Evolutionary conservation across 1,140 invertebrate genomes (phyloP).

Genomic region (Pissodes strobi): DNA sequence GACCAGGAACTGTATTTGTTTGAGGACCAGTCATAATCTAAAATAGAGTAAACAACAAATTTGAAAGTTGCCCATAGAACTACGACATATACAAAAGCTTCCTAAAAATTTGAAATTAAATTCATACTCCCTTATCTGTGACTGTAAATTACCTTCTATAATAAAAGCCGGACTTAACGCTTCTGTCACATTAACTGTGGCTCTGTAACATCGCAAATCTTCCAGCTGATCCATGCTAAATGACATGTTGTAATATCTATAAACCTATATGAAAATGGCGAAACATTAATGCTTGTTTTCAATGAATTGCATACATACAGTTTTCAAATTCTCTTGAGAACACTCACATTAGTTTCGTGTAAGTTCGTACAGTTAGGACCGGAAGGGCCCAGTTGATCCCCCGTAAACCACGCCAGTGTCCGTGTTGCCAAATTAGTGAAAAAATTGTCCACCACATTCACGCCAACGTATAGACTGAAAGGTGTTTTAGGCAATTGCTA

Average conservation of each 20-base stretch:
- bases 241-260: slow-evolving; percentile 60
- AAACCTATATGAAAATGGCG: slow-evolving; percentile 52
- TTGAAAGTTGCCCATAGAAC: no score
- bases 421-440: slow-evolving; percentile 61
- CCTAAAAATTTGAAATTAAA: no score
- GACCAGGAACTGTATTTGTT: slow-evolving; percentile 87
- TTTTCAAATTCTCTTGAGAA: no score
- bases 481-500: slow-evolving; percentile 50
- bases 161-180: slow-evolving; percentile 82
- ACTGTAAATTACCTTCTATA: slow-evolving; percentile 66
- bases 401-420: slow-evolving; percentile 63
- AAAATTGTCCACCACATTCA: slow-evolving; percentile 45
- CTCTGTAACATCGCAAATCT: slow-evolving; percentile 70
- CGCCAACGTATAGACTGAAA: slow-evolving; percentile 53
- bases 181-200: slow-evolving; percentile 71
- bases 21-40: slow-evolving; percentile 81
- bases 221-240: slow-evolving; percentile 54
- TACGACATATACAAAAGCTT: no score
- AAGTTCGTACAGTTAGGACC: slow-evolving; percentile 47
- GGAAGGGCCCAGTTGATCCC: slow-evolving; percentile 47
- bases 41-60: slow-evolving; percentile 25
- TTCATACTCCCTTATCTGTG: no score
- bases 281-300: no score
- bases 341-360: slow-evolving; percentile 43
- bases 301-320: no score